Percentiles rank a stretch among this genome's conserved stretches.
Evolutionary conservation across 2,888 invertebrate genomes (phyloP).

Genomic region (Flexamia atlantica): DNA sequence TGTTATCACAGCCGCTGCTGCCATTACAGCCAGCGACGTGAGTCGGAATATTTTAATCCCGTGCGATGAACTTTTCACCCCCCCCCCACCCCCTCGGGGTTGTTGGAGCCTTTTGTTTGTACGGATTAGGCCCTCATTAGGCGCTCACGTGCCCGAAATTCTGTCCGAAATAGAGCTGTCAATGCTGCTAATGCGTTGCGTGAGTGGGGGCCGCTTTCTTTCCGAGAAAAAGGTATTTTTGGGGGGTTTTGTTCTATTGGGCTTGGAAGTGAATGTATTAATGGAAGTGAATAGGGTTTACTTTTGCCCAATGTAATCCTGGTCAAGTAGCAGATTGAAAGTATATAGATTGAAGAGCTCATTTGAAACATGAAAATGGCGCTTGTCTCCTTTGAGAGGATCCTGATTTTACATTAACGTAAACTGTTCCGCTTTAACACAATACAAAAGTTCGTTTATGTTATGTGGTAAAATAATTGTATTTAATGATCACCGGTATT

Average conservation of each 20-base stretch:
- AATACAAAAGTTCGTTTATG: no score
- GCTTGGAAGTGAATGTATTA: no score
- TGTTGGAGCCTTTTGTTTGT: slow-evolving; percentile 37
- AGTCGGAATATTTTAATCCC: slow-evolving; percentile 40
- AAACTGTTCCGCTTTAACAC: no score
- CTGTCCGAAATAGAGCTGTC: slow-evolving; percentile 30
- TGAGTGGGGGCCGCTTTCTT: neutral
- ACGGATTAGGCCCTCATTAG: slow-evolving; percentile 41
- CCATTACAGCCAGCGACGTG: slow-evolving; percentile 29
- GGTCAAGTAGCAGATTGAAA: no score
- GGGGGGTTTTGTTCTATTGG: neutral
- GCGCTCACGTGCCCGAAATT: slow-evolving; percentile 13
- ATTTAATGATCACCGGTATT: no score
- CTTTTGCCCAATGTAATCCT: no score
- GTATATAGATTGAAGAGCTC: no score
- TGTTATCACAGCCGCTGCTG: slow-evolving; percentile 33
- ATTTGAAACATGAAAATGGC: no score
- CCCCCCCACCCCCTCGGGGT: slow-evolving; percentile 1
- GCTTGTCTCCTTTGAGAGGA: no score
- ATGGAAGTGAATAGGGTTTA: no score
- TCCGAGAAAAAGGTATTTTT: slow-evolving; percentile 20
- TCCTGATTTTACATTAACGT: no score
- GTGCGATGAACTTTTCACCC: slow-evolving; percentile 34
- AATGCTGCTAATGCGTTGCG: neutral
- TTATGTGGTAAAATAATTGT: no score